A percentile compares a stretch with the other conserved stretches of the same genome.
Evolutionary conservation across 1,140 invertebrate genomes (phyloP).

Genomic region (Heliothis subflexa): DNA sequence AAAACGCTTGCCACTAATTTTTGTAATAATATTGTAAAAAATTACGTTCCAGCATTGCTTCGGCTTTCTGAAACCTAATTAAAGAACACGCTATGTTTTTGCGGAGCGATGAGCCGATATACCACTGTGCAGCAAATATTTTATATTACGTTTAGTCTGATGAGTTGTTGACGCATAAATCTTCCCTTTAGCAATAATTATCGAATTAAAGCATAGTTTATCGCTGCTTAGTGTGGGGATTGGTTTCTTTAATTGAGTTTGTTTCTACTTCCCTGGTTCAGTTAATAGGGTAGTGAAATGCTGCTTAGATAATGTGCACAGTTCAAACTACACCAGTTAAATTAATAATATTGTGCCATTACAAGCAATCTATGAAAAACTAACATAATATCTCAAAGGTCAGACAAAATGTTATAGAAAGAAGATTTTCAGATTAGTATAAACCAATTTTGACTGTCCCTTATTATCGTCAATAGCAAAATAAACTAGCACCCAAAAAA

Average conservation of each 20-base stretch:
- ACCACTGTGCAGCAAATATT: slow-evolving; percentile 34
- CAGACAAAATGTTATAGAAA: no score
- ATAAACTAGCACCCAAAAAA: background rate
- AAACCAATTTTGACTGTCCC: no score
- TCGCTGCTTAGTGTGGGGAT: background rate
- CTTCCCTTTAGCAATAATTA: background rate
- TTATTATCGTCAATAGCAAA: no score
- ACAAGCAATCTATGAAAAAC: no score
- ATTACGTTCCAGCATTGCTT: slow-evolving; percentile 11
- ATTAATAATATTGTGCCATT: background rate
- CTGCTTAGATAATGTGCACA: background rate
- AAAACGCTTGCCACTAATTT: slow-evolving; percentile 44
- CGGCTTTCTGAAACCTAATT: slow-evolving; percentile 46
- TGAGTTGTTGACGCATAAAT: background rate
- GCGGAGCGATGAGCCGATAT: slow-evolving; percentile 37
- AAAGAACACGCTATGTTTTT: slow-evolving; percentile 56
- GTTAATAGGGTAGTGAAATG: background rate
- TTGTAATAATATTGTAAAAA: slow-evolving; percentile 39
- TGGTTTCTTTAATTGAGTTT: background rate
- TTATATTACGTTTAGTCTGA: slow-evolving; percentile 8
- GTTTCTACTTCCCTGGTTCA: background rate
- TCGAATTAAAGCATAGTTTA: background rate
- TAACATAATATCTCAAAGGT: no score
- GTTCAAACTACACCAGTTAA: background rate
- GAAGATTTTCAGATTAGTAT: no score